Base-by-base conservation (phyloP, 2,888 invertebrate species). In the Stenchaetothrips biformis region DNA sequence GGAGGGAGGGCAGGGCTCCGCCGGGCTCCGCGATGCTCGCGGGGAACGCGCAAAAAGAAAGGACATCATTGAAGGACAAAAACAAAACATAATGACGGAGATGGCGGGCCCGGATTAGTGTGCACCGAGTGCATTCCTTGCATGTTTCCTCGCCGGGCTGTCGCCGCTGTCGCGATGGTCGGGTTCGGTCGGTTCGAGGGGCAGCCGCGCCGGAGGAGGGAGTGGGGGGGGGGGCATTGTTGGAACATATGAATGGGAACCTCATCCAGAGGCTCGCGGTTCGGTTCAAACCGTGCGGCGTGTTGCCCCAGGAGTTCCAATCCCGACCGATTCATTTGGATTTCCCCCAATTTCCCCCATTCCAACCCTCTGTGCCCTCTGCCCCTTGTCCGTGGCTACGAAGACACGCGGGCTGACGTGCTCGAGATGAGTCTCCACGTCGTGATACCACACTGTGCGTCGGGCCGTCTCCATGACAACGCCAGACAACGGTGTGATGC, bases 81-180 rank as follows among this genome's bases (percentile, higher is more conserved):
- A 74, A 25, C 67, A 74, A 21, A 74, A 74, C 67, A 25, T 74
- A 74, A 74, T 74, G 67, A 21, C 67, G 25, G 67, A 74, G 67
- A 53, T 53, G 53, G 53, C 53, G 53, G 53, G 53, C 16, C 18
- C 18, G 53, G 53, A 74, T 74, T 74, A 74, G 67, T 25, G 67
- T n/a, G 37, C 37, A 37, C 2, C 37, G 37, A 37, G 37, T 37
- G 67, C 67, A 74, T 74, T 74, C 67, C 67, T 21, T 74, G 67
- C 67, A 74, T 74, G 67, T 74, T 74, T 74, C 67, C 67, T 21
- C 7, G 67, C 67, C 25, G 11, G 67, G 16, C 67, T 67, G 67
- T 21, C 25, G 67, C 67, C 37, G 37, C 37, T 4, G 37, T 37
- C 37, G 37, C 37, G 37, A 37, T 37, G 37, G 2, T 37, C 67